Evolutionary conservation across 2,113 vertebrate genomes (phyloP), one percentile per base, ranked within the genome.

Genomic region (Sceloporus tristichus): DNA sequence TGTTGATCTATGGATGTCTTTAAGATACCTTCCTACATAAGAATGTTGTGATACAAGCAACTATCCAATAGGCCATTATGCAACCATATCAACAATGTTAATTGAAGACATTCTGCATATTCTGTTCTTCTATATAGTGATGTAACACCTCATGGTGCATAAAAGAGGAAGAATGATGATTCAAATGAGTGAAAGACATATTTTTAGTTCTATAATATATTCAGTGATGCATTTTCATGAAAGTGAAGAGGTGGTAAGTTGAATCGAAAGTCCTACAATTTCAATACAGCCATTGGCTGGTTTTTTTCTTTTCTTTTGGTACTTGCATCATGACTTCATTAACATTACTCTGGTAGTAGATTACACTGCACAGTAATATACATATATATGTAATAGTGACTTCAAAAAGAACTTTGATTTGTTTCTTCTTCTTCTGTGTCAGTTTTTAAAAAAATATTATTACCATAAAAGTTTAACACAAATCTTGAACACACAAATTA

Each of bases 181-280:
- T 76, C 21, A 34, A 23, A 81, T 84, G 84, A 13, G 0, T 73
- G 62, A 74, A 86, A 74, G 23, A 38, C 42, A 70, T 34, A 68
- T 68, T 27, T 13, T n/a, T 53, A 42, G 62, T 14, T 65, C 65
- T 75, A 25, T 38, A 85, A 42, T 38, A 40, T 79, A 40, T 16
- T 29, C 2, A 85, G 34, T 62, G n/a, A 68, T 82, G 3, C 2
- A 82, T 78, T 29, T 91, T 84, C 88, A 54, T 34, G 3, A 80
- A 73, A 7, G 11, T 62, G 48, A 89, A 84, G 6, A 29, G 7
- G 68, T 6, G 65, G 0, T n/a, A 6, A 54, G 65, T 81, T 38
- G 14, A 59, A 13, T 34, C 8, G 48, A 42, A 81, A 62, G 10
- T 65, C 38, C 38, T 27, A 40, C 29, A 23, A 75, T 68, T 34